Evolutionary conservation across 2,888 invertebrate genomes (phyloP), one percentile per base, ranked within the genome.

Genomic region (Melanophora roralis): DNA sequence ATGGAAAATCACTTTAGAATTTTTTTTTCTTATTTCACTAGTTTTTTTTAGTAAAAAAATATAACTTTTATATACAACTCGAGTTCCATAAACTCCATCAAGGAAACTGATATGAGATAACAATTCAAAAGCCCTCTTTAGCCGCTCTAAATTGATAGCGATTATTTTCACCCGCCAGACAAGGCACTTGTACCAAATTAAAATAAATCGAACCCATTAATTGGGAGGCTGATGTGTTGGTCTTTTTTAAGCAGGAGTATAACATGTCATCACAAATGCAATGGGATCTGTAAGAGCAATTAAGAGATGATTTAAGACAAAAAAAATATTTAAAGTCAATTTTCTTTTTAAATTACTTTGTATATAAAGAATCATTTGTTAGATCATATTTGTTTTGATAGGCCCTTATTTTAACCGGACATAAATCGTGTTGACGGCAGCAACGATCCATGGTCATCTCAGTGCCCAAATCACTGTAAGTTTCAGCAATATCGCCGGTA

Each of bases 341-440:
- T 53, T 21, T 51, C 4, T 27, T 19, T 19, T 45, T 14, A 1
- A 82, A 91, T 90, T 88, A 96, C 90, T 96, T 96, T 87, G 96
- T 96, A 89, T 95, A 96, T 40, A 96, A 89, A 0, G 95, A 95
- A 87, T 94, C 93, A 90, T 98, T 98, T 71, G 93, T 94, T 78
- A 97, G 91, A 88, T 96, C 95, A 90, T 96, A 97, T 83, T 95
- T 93, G 73, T 88, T 82, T 80, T 90, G 89, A 68, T 89, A 89
- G 8, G 89, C 89, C 21, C 92, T 90, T 49, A 94, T 91, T 89
- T 97, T 97, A 62, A 94, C 93, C 1, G 97, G 97, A 86, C 98
- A 98, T 64, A 97, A 92, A 91, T 98, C 97, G 89, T 98, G 98
- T 14, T 94, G 94, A 77, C 97, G 92, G 90, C 98, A 98, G 89